Base-by-base conservation (phyloP, 2,113 vertebrate species). In the Festucalex cinctus region DNA sequence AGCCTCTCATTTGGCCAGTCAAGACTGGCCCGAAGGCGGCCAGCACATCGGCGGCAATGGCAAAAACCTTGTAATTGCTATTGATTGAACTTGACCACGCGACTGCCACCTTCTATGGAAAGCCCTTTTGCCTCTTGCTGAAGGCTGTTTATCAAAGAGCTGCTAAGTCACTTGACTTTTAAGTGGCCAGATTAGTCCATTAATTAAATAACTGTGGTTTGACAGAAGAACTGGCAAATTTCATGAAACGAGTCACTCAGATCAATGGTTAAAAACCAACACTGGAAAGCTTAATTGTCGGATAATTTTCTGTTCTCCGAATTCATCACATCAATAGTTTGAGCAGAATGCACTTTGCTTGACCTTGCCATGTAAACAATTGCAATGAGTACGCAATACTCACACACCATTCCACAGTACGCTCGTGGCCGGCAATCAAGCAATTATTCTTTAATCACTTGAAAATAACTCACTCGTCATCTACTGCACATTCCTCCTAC, bases 81-180 rank as follows among this genome's bases (percentile, higher is more conserved):
- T 41, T 70, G 69, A 82, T 76, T 81, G 77, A 67, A 77, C 66
- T 72, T 61, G 71, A 61, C 64, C 72, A 75, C 64, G 60, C 65
- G 36, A 41, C 24, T n/a, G 60, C 16, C 24, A 6, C 44, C 74
- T 44, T 61, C 44, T 48, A 28, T 59, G 53, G 60, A 66, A 9
- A 70, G 65, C 2, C 12, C 28, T 67, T 14, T 20, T 59, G 1
- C 12, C 39, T 69, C 24, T 26, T 70, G 20, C 37, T 28, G 61
- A 63, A 69, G 61, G 56, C 48, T 70, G 66, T 60, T 68, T 56
- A 71, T 70, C 28, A 26, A 46, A 53, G 14, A 5, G 63, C 57
- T 69, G 60, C 41, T 51, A 22, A 51, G 48, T 51, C 48, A 10
- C 20, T 66, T 32, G 46, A 76, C 19, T 77, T 49, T 63, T 68